phyloP scores from a whole-genome alignment of 2,797 vertebrate species.

The Mormyrops attenuatus region DNA sequence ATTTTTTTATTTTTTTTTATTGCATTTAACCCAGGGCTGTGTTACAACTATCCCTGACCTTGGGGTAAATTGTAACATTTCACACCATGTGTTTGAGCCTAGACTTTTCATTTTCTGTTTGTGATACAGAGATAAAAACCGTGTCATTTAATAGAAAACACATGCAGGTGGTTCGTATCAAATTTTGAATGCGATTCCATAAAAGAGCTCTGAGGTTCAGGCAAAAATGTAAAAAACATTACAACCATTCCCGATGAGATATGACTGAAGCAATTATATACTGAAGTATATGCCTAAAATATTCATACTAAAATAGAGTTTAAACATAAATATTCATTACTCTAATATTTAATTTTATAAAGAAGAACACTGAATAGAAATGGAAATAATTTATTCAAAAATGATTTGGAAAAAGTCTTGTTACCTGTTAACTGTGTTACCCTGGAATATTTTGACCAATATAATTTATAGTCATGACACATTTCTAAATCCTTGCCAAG shows the following conservation, averaged over 20 bases:
- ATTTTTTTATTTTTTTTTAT: not conserved
- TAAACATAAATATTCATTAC: constrained; percentile 9
- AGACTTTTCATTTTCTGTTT: not conserved
- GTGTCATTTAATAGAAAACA: not conserved
- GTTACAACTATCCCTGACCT: not conserved
- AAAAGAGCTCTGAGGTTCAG: too few relatives aligned
- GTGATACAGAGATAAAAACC: not conserved
- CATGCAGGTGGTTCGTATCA: too few relatives aligned
- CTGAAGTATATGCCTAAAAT: not conserved
- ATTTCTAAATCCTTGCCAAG: not conserved
- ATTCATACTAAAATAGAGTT: not conserved
- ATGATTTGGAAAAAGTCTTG: not conserved
- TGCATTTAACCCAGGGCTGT: not conserved
- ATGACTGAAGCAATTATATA: not conserved
- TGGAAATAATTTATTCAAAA: not conserved
- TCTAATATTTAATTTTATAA: constrained; percentile 28
- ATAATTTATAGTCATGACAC: not conserved
- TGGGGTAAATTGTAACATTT: not conserved
- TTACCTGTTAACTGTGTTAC: not conserved
- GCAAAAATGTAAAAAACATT: too few relatives aligned
- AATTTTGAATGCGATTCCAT: too few relatives aligned
- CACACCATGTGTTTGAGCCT: not conserved
- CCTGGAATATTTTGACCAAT: not conserved
- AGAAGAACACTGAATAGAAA: not conserved
- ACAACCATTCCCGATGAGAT: not conserved